Conservation (phyloP, 2,888 invertebrate species). For the Zootermopsis nevadensis region DNA sequence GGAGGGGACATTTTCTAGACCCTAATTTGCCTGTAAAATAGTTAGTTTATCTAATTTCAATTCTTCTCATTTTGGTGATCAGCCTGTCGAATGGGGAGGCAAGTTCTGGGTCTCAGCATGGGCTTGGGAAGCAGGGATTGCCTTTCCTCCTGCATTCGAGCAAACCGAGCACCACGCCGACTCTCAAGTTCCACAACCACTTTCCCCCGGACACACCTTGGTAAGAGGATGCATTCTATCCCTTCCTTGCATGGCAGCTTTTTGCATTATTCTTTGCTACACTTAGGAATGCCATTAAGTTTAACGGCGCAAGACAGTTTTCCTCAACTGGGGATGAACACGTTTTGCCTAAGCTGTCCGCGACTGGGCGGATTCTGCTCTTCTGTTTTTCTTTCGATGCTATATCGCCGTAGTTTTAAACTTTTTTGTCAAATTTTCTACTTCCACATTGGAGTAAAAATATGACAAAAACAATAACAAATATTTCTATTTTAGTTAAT, state of each 20-base stretch:
- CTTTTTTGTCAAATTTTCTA: no score
- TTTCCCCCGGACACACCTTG: conserved; percentile 89
- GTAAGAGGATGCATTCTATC: conserved; percentile 65
- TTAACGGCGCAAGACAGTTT: no score
- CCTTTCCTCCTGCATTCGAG: conserved; percentile 79
- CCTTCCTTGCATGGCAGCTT: conserved; percentile 18
- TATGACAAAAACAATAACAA: no score
- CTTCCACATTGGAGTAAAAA: no score
- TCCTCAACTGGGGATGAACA: no score
- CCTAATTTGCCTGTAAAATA: neutral
- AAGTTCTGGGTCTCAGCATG: conserved; percentile 67
- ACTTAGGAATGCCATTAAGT: neutral
- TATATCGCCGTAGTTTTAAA: no score
- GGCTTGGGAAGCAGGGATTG: conserved; percentile 53
- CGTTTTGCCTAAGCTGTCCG: no score
- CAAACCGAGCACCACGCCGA: conserved; percentile 75
- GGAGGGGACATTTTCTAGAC: neutral
- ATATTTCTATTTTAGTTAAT: no score
- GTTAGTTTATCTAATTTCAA: conserved; percentile 16
- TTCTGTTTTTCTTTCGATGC: no score
- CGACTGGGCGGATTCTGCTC: no score
- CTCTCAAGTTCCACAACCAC: conserved; percentile 92
- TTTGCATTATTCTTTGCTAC: conserved; percentile 9
- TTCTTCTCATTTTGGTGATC: conserved; percentile 37
- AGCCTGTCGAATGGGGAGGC: conserved; percentile 60